Conservation (phyloP, 1,140 invertebrate genomes). For the Drosophila ohnishii region DNA sequence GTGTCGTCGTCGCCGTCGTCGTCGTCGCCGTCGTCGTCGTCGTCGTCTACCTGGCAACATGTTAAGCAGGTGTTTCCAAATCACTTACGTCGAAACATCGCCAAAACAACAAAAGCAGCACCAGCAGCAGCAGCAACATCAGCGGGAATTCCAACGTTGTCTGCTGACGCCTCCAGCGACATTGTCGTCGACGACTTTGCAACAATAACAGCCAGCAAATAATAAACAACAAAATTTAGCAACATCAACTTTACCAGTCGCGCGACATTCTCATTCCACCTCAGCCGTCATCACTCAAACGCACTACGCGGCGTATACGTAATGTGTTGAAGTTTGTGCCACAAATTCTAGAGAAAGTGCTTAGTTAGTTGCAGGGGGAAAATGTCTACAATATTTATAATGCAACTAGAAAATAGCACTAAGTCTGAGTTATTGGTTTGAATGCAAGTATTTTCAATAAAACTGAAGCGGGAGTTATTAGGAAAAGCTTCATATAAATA, state of each 20-base stretch:
- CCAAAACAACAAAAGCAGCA: constrained; percentile 31
- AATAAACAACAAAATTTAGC: constrained; percentile 67
- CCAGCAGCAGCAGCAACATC: constrained; percentile 13
- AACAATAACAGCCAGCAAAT: constrained; percentile 57
- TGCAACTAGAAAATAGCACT: not conserved
- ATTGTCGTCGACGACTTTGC: constrained; percentile 43
- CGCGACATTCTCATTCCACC: constrained; percentile 13
- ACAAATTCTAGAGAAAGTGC: not conserved
- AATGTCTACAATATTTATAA: constrained; percentile 1
- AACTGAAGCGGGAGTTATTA: not conserved
- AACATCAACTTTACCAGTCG: constrained; percentile 42
- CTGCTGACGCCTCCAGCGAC: constrained; percentile 29
- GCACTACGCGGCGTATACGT: constrained; percentile 55
- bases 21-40: constrained; percentile 22
- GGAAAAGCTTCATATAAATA: not conserved
- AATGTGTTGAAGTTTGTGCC: constrained; percentile 29
- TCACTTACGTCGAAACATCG: constrained; percentile 73
- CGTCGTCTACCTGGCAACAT: constrained; percentile 65
- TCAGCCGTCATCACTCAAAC: not conserved
- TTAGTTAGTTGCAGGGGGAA: not conserved
- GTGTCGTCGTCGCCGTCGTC: constrained; percentile 24
- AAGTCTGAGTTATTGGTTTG: not conserved
- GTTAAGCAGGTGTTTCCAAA: constrained; percentile 79
- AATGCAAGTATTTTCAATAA: not conserved
- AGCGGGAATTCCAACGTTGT: constrained; percentile 34